phyloP scores from a whole-genome alignment of 2,113 vertebrate species.

The Limnothrissa miodon region DNA sequence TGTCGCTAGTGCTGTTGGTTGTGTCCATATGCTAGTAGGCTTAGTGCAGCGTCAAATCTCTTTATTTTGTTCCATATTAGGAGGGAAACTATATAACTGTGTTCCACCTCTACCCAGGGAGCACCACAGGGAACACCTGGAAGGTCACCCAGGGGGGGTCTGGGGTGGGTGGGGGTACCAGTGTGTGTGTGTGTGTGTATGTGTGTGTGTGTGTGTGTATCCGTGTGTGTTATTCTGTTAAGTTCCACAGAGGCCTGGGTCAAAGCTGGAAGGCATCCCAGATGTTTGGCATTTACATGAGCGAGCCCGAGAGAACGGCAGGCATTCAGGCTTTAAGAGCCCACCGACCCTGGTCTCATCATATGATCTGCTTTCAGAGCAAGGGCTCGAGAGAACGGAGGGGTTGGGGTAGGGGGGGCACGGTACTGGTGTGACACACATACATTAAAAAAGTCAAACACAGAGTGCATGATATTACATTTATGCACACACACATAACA shows the following conservation, averaged over 20 bases:
- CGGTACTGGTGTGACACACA: background rate
- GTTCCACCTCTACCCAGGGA: background rate
- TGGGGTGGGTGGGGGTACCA: background rate
- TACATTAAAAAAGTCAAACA: background rate
- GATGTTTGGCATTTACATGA: constrained; percentile 40
- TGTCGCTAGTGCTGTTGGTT: background rate
- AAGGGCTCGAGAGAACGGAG: background rate
- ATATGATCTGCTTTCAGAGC: background rate
- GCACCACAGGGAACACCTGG: background rate
- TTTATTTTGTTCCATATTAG: background rate
- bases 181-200: constrained; percentile 6
- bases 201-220: background rate
- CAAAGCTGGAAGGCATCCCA: constrained; percentile 25
- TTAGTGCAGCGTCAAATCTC: background rate
- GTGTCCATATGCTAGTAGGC: background rate
- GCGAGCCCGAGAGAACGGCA: background rate
- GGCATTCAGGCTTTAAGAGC: constrained; percentile 15
- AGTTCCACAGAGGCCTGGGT: constrained; percentile 20
- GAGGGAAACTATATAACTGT: background rate
- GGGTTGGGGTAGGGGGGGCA: background rate
- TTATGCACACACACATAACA: background rate
- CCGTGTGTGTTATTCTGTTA: constrained; percentile 18
- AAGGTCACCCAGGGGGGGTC: background rate
- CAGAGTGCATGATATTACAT: background rate
- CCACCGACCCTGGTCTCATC: constrained; percentile 8